phyloP scores from a whole-genome alignment of 2,797 vertebrate genomes.

The Heterohyrax brucei region DNA sequence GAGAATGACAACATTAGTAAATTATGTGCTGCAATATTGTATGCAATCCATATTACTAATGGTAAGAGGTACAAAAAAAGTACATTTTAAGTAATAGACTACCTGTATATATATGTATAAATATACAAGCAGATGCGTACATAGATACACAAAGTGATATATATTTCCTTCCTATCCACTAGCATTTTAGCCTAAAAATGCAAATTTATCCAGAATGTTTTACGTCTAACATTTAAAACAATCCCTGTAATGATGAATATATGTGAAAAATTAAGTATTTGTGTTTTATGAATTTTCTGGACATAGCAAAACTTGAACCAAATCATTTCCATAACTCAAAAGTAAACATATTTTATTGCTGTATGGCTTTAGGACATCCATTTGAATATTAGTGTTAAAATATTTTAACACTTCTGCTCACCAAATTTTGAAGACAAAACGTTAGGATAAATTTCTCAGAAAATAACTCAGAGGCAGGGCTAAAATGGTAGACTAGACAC shows the following conservation, averaged over 20 bases:
- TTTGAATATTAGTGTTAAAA: not conserved
- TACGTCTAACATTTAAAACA: slow-evolving; percentile 21
- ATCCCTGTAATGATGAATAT: not conserved
- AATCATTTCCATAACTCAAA: slow-evolving; percentile 34
- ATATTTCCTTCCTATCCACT: not conserved
- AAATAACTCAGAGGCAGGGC: not conserved
- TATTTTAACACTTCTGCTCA: slow-evolving; percentile 26
- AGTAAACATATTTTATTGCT: slow-evolving; percentile 22
- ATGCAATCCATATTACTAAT: not conserved
- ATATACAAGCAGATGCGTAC: not conserved
- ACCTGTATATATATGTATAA: not conserved
- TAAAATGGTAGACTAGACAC: too few species aligned
- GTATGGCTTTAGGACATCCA: not conserved
- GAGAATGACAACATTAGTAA: not conserved
- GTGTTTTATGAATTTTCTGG: not conserved
- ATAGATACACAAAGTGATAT: not conserved
- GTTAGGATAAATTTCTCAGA: slow-evolving; percentile 6
- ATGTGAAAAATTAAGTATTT: slow-evolving; percentile 2
- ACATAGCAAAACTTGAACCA: slow-evolving; percentile 55
- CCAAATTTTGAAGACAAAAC: slow-evolving; percentile 55
- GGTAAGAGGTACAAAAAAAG: not conserved
- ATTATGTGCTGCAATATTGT: not conserved
- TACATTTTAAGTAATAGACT: not conserved
- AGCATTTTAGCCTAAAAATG: not conserved
- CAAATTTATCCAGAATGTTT: not conserved